Evolutionary conservation across 2,888 invertebrate species (phyloP).

Genomic region (Agrochola lota): DNA sequence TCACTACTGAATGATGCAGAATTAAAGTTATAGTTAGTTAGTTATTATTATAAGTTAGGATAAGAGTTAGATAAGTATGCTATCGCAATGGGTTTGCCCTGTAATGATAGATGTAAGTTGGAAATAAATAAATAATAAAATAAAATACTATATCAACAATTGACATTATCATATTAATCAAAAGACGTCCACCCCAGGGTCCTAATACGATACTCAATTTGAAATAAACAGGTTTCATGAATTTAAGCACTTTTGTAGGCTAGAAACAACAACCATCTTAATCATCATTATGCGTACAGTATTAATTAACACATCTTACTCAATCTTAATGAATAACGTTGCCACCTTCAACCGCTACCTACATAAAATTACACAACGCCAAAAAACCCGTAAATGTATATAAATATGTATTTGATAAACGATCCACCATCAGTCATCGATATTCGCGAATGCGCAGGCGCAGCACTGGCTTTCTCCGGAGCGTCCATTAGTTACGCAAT

Average conservation of each 20-base stretch:
- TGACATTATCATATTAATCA: no score
- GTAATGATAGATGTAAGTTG: no score
- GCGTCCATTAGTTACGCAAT: constrained; percentile 57
- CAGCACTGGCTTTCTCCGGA: constrained; percentile 63
- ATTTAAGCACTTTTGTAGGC: no score
- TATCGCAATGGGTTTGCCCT: no score
- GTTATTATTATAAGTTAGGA: no score
- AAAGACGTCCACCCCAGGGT: background rate
- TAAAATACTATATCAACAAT: background rate
- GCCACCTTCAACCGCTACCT: constrained; percentile 15
- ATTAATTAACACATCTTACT: constrained; percentile 1
- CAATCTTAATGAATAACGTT: constrained; percentile 28
- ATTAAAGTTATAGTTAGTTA: background rate
- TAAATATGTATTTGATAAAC: constrained; percentile 39
- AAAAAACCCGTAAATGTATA: constrained; percentile 1
- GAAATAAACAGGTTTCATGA: background rate
- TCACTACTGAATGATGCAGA: background rate
- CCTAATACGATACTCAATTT: background rate
- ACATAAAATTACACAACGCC: constrained; percentile 20
- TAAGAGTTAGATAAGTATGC: no score
- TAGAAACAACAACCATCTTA: no score
- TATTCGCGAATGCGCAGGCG: constrained; percentile 37
- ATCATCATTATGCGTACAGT: no score
- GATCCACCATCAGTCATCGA: constrained; percentile 57
- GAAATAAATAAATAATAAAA: background rate